phyloP scores from a whole-genome alignment of 1,140 invertebrate genomes.

The Drosophila athabasca region DNA sequence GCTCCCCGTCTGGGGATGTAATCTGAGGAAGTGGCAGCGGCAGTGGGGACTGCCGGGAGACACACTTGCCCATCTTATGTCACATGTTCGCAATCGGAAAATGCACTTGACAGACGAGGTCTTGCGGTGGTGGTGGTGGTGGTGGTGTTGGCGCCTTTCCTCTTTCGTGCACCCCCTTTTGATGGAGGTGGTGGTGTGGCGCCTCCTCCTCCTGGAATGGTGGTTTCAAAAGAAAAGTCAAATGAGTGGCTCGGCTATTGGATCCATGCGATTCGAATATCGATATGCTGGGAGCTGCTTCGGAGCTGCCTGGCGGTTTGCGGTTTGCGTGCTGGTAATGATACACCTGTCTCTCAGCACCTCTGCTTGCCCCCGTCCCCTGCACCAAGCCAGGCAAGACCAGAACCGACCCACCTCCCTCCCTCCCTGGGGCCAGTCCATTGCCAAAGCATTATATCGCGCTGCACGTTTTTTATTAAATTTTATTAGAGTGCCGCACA shows the following conservation, averaged over 20 bases:
- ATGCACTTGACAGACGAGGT: not conserved
- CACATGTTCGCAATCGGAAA: conserved; percentile 6
- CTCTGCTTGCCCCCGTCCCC: not conserved
- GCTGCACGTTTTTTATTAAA: conserved; percentile 81
- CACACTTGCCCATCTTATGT: conserved; percentile 81
- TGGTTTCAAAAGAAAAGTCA: conserved; percentile 54
- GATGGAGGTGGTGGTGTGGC: not conserved
- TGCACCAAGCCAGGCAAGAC: too few relatives aligned
- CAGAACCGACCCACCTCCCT: too few relatives aligned
- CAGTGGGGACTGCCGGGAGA: conserved; percentile 62
- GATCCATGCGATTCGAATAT: conserved; percentile 48
- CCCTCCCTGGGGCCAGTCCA: conserved; percentile 30
- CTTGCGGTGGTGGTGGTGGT: conserved; percentile 6
- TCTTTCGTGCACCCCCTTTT: not conserved
- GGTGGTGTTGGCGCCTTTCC: not conserved
- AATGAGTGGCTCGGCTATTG: conserved; percentile 62
- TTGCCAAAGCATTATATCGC: conserved; percentile 72
- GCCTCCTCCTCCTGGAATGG: conserved; percentile 1
- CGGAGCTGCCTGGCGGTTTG: conserved; percentile 52
- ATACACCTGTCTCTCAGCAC: conserved; percentile 20
- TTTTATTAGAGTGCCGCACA: conserved; percentile 76
- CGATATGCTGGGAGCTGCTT: conserved; percentile 61
- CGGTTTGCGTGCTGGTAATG: conserved; percentile 52
- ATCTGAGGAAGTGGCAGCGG: conserved; percentile 23
- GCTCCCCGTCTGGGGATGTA: conserved; percentile 29